Evolutionary conservation across 2,888 invertebrate genomes (phyloP), one percentile per base, ranked within the genome.

Genomic region (Taenaris catops): DNA sequence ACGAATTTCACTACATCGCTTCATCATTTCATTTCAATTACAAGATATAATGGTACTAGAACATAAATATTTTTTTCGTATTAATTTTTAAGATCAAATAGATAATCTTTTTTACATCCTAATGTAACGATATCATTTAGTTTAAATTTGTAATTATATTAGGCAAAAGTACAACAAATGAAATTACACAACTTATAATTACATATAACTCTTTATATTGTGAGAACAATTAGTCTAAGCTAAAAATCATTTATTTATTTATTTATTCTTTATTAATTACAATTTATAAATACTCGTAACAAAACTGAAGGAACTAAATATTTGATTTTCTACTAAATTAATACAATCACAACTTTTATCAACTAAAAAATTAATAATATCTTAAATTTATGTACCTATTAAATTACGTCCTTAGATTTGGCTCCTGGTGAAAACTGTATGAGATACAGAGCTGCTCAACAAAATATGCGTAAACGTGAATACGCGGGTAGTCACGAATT

Each of bases 41-140:
- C 80, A 81, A 72, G 70, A 73, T 79, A 80, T 64, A 79, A 75
- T 83, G 80, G 75, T 81, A 76, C 84, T 86, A 86, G 81, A 86
- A 84, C 86, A 83, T 86, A 86, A 83, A 86, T 86, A 84, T 80
- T 80, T 81, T 58, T 72, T 73, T 81, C 80, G 71, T 83, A 81
- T 80, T 44, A 83, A 84, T 67, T 49, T 35, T 80, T 79, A 84
- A 81, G 81, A 81, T 83, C 80, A 84, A 86, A 86, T 86, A 86
- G 84, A 86, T 80, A 84, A 86, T 86, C 86, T 84, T 84, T 84
- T 84, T 83, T 86, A 86, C 84, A 86, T 52, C 74, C 84, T 86
- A 84, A 76, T 75, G 70, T 83, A 84, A 83, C 84, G 83, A 83
- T 81, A 83, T 81, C 67, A 78, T 81, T 81, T 81, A 80, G 62